Conservation (phyloP, 2,797 vertebrate genomes). For the Cygnus olor region DNA sequence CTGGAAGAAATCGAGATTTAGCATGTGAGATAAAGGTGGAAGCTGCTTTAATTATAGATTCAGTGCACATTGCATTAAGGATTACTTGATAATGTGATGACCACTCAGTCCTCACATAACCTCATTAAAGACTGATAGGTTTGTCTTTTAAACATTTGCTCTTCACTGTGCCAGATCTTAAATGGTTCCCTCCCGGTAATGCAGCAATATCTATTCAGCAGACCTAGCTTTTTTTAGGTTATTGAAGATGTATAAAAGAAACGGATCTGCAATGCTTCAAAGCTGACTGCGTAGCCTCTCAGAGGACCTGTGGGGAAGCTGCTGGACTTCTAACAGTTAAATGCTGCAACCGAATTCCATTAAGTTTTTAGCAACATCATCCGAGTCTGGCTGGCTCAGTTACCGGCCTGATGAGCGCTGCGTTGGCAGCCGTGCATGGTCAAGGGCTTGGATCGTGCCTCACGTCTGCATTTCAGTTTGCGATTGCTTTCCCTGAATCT, state of each 20-base stretch:
- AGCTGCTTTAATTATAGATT: constrained; percentile 55
- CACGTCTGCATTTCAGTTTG: neutral
- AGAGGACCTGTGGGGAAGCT: neutral
- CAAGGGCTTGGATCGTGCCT: neutral
- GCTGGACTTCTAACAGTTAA: neutral
- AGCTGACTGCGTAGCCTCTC: neutral
- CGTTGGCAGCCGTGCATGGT: neutral
- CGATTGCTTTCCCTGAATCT: neutral
- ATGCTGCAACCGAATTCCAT: neutral
- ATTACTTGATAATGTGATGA: constrained; percentile 52
- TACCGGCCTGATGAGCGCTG: neutral
- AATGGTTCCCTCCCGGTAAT: constrained; percentile 35
- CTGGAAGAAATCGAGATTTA: constrained; percentile 30
- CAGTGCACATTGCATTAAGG: constrained; percentile 25
- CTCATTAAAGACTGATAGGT: constrained; percentile 49
- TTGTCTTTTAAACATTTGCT: constrained; percentile 46
- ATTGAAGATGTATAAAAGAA: constrained; percentile 30
- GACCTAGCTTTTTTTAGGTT: constrained; percentile 26
- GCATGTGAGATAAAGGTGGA: constrained; percentile 13
- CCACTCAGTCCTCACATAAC: constrained; percentile 46
- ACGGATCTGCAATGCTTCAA: constrained; percentile 8
- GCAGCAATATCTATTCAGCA: constrained; percentile 35
- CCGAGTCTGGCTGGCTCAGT: neutral
- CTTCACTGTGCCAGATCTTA: constrained; percentile 39
- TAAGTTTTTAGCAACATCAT: constrained; percentile 13